These are phyloP conservation scores for Polyploca ridens DNA, from an alignment of 2,888 invertebrate species.

Conservation along the genomic window DNA sequence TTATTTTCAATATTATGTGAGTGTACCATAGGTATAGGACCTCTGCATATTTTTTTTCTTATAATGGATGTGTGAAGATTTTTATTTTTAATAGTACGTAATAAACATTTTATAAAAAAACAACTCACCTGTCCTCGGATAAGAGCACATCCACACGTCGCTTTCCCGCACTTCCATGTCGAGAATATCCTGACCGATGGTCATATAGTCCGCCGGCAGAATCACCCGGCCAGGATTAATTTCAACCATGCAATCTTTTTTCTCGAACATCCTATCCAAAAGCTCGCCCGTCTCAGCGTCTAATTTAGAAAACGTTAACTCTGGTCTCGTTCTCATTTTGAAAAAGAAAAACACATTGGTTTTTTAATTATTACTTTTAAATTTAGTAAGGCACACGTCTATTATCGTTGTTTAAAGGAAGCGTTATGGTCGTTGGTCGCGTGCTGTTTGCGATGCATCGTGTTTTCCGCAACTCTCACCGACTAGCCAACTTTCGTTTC, in stretches of 20 bases:
- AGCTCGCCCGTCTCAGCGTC: slow-evolving; percentile 84
- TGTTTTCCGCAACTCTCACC: slow-evolving; percentile 61
- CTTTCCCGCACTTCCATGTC: slow-evolving; percentile 89
- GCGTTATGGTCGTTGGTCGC: slow-evolving; percentile 56
- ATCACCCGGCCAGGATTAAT: slow-evolving; percentile 89
- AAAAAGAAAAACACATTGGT: slow-evolving; percentile 11
- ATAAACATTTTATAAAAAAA: background rate
- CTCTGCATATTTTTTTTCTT: too few relatives aligned
- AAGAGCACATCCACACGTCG: slow-evolving; percentile 94
- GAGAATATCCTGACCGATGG: slow-evolving; percentile 88
- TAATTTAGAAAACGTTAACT: slow-evolving; percentile 83
- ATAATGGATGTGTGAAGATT: too few relatives aligned
- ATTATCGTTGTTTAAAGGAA: slow-evolving; percentile 43
- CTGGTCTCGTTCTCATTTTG: slow-evolving; percentile 69
- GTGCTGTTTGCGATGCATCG: slow-evolving; percentile 35
- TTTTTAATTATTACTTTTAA: slow-evolving; percentile 13
- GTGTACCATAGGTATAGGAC: too few relatives aligned
- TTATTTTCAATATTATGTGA: too few relatives aligned
- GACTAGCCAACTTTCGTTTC: slow-evolving; percentile 57
- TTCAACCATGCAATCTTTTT: slow-evolving; percentile 88
- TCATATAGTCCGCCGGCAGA: slow-evolving; percentile 88
- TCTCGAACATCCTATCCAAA: slow-evolving; percentile 88
- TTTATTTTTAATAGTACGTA: too few relatives aligned
- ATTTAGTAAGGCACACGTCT: slow-evolving; percentile 28
- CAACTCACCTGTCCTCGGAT: slow-evolving; percentile 92